A percentile compares a stretch with the other conserved stretches of the same genome.
These are phyloP conservation scores for Crossocerus cetratus DNA, from an alignment of 2,888 invertebrate genomes.

Conservation along the genomic window DNA sequence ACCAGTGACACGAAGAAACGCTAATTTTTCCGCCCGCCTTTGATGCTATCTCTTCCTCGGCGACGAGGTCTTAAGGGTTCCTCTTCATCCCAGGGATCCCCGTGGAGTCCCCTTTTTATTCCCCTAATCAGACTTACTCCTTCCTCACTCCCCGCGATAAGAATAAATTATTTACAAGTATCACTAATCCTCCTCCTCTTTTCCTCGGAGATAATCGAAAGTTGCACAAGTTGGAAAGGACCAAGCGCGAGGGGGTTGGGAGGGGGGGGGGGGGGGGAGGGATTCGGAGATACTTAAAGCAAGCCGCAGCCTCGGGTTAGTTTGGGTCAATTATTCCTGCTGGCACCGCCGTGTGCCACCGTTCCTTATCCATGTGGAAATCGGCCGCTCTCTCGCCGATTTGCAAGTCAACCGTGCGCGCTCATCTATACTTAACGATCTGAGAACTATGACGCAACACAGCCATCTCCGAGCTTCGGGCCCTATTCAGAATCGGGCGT, in stretches of 20 bases:
- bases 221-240: neutral
- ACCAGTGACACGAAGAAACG: neutral
- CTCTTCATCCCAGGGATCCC: neutral
- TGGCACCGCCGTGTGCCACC: constrained; percentile 11
- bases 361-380: constrained; percentile 28
- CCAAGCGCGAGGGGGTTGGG: too few species aligned
- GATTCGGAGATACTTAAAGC: neutral
- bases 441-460: constrained; percentile 2
- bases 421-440: constrained; percentile 18
- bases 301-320: neutral
- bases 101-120: neutral
- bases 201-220: neutral
- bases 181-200: neutral
- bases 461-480: too few species aligned
- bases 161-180: neutral
- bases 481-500: too few species aligned
- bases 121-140: neutral
- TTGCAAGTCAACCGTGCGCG: constrained; percentile 22
- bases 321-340: constrained; percentile 14
- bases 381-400: constrained; percentile 12
- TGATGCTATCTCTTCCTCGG: neutral
- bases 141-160: neutral
- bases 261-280: neutral
- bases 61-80: too few species aligned
- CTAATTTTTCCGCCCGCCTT: constrained; percentile 16